Evolutionary conservation across 2,113 vertebrate species (phyloP).

Genomic region (Lathamus discolor): DNA sequence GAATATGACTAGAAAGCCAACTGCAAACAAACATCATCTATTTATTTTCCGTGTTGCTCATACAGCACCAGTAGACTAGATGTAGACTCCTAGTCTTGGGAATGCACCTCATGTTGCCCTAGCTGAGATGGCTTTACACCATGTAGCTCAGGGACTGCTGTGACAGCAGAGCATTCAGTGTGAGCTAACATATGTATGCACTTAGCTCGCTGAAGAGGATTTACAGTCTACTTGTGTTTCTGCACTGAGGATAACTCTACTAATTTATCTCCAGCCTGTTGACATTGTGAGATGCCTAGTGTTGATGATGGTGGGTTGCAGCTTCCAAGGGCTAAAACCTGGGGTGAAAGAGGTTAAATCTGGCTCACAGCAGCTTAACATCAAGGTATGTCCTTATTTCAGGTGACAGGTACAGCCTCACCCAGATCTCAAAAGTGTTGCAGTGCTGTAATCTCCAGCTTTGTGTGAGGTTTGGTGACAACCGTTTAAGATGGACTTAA

Average conservation of each 20-base stretch:
- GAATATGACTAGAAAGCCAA: neutral
- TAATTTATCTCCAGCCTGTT: neutral
- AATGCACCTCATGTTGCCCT: fast-evolving
- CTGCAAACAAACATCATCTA: neutral
- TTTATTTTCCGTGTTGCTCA: neutral
- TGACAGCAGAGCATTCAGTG: fast-evolving
- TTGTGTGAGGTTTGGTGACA: neutral
- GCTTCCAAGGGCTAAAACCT: neutral
- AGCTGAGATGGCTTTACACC: neutral
- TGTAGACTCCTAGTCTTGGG: neutral
- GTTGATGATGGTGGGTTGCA: neutral
- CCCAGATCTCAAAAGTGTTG: neutral
- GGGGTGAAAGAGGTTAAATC: neutral
- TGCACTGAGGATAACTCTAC: neutral
- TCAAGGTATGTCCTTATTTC: neutral
- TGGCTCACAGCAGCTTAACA: neutral
- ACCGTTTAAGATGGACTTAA: neutral
- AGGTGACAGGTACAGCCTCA: neutral
- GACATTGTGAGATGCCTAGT: neutral
- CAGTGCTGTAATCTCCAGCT: neutral
- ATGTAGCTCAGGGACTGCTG: neutral
- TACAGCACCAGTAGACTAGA: too few relatives aligned
- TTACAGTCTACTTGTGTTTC: neutral
- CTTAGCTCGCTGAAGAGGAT: neutral
- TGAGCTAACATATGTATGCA: neutral